Evolutionary conservation across 2,113 vertebrate species (phyloP).

Genomic region (Glaucomys volans): DNA sequence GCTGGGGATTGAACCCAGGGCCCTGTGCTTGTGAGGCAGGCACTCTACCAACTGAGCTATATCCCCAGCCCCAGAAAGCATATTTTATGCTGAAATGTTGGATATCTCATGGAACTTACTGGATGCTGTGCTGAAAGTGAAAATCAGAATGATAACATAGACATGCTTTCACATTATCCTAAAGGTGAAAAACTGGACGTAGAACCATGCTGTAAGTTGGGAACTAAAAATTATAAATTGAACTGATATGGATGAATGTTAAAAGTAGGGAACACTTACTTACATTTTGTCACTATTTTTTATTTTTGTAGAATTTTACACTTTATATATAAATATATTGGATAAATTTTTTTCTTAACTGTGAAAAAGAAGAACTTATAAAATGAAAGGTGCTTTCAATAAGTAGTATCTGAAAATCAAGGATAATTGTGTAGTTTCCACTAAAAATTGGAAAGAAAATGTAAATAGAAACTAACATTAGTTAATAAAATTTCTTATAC

Average conservation of each 20-base stretch:
- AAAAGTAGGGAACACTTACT: background rate
- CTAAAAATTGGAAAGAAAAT: background rate
- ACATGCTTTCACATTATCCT: background rate
- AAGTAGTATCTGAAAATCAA: background rate
- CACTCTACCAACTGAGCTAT: too few species aligned
- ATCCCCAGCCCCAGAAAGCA: too few species aligned
- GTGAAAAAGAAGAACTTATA: conserved; percentile 18
- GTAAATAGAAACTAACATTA: background rate
- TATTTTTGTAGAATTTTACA: background rate
- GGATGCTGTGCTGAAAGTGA: background rate
- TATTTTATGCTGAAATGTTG: background rate
- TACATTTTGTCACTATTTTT: background rate
- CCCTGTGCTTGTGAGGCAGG: too few species aligned
- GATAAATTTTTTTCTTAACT: background rate
- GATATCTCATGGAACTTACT: background rate
- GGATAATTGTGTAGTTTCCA: background rate
- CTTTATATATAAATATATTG: background rate
- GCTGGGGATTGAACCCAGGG: too few species aligned
- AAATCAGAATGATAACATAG: background rate
- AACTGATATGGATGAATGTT: background rate
- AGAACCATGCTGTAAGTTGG: background rate
- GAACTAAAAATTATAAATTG: background rate
- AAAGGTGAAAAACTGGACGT: background rate
- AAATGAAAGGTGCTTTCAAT: background rate
- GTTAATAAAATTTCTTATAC: background rate